These are phyloP conservation scores for Conger conger DNA, from an alignment of 2,113 vertebrate species.

Conservation along the genomic window DNA sequence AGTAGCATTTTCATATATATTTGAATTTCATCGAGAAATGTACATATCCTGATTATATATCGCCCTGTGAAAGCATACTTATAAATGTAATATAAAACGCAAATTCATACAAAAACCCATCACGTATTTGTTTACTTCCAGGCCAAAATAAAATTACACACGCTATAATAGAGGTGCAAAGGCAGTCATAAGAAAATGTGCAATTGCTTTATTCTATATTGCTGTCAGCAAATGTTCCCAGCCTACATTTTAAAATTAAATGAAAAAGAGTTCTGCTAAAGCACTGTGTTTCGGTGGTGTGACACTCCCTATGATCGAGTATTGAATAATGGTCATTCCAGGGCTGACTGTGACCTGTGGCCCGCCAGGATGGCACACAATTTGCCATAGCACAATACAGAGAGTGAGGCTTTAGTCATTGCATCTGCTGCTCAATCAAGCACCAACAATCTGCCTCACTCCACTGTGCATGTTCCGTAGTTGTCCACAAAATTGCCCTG, in stretches of 20 bases:
- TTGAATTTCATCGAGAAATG: background rate
- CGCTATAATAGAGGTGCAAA: background rate
- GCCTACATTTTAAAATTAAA: background rate
- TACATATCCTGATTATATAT: background rate
- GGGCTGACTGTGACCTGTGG: background rate
- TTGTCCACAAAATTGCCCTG: too few species aligned
- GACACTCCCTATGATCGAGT: background rate
- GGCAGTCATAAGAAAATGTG: background rate
- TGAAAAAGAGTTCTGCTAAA: background rate
- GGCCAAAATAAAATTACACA: background rate
- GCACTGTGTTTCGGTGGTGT: background rate
- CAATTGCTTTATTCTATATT: background rate
- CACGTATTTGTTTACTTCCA: background rate
- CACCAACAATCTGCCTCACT: too few species aligned
- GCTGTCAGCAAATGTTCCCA: background rate
- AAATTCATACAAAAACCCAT: background rate
- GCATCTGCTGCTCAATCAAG: too few species aligned
- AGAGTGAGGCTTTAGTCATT: too few species aligned
- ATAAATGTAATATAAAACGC: background rate
- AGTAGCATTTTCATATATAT: constrained; percentile 1
- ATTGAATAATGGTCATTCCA: background rate
- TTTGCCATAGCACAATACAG: background rate
- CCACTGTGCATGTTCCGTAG: too few species aligned
- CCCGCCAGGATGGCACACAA: background rate
- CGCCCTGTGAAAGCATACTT: background rate